phyloP scores from a whole-genome alignment of 1,140 invertebrate species.

The Drosophila nigromelanica region DNA sequence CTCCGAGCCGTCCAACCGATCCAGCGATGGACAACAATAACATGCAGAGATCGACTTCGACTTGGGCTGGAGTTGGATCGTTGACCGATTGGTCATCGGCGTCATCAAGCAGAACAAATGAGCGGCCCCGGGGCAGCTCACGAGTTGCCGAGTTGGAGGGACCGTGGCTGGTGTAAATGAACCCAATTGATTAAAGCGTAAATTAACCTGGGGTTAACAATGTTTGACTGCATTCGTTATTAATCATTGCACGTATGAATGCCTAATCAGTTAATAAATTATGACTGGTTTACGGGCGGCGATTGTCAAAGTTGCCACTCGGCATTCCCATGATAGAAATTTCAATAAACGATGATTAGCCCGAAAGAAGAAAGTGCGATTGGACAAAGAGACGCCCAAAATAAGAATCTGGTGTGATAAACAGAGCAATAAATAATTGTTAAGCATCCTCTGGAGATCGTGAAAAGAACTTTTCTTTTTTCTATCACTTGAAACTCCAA shows the following conservation, averaged over 20 bases:
- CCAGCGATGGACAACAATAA: slow-evolving; percentile 18
- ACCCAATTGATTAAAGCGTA: slow-evolving; percentile 83
- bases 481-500: slow-evolving; percentile 11
- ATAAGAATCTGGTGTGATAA: slow-evolving; percentile 37
- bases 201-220: slow-evolving; percentile 82
- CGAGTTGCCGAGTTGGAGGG: slow-evolving; percentile 20
- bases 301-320: slow-evolving; percentile 55
- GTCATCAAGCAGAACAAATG: slow-evolving; percentile 78
- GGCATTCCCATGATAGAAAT: slow-evolving; percentile 69
- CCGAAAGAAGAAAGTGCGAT: slow-evolving; percentile 59
- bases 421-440: slow-evolving; percentile 76
- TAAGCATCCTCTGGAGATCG: slow-evolving; percentile 18
- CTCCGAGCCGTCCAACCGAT: slow-evolving; percentile 51
- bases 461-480: slow-evolving; percentile 46
- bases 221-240: slow-evolving; percentile 77
- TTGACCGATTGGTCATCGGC: slow-evolving; percentile 30
- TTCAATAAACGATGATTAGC: slow-evolving; percentile 80
- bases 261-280: slow-evolving; percentile 80
- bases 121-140: slow-evolving; percentile 56
- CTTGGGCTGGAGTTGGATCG: slow-evolving; percentile 14
- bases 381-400: slow-evolving; percentile 37
- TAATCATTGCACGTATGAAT: slow-evolving; percentile 79
- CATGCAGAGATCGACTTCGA: background rate
- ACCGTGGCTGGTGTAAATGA: slow-evolving; percentile 69
- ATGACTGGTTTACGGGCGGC: slow-evolving; percentile 64